Evolutionary conservation across 1,140 invertebrate species (phyloP), one percentile per base, ranked within the genome.

Genomic region (Papilio dardanus): DNA sequence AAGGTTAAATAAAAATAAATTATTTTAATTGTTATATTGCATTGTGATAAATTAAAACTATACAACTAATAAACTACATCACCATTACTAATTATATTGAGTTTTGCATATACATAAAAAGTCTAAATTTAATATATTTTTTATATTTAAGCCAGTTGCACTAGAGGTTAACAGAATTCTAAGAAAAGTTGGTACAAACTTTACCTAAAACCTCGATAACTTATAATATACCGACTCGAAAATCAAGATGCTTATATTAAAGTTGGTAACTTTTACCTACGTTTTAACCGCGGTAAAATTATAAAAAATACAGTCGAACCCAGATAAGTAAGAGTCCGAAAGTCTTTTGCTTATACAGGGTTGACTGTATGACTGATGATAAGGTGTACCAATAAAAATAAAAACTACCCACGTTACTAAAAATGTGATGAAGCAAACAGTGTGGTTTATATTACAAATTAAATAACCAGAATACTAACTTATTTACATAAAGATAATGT

Each of bases 21-120:
- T 10, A 16, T 28, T 71, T 33, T 66, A 42, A 76, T 73, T 42
- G 24, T 73, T 76, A 76, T 58, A 58, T 28, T 58, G 54, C 21
- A 58, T 58, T 28, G 54, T 58, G 54, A 58, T 76, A 67, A 76
- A 76, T 73, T 54, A 62, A 73, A 58, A 58, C 69, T 73, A 76
- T 50, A 66, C 30, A 73, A 71, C 69, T 73, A 76, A 28, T 65
- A 21, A 73, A 71, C 68, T 76, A 77, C 71, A 74, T 67, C 40
- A 69, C 76, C 65, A 42, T 74, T 74, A 66, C 67, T 69, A 74
- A 74, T 77, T 69, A 74, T n/a, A 58, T 19, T 24, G 33, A 67
- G 2, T 58, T 54, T 21, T 58, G 10, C 24, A 58, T 54, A 28
- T 28, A 58, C 54, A 58, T 58, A 12, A 28, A 58, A 30, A 28